phyloP scores from a whole-genome alignment of 1,140 invertebrate species.

The Mesaphorura yosii region DNA sequence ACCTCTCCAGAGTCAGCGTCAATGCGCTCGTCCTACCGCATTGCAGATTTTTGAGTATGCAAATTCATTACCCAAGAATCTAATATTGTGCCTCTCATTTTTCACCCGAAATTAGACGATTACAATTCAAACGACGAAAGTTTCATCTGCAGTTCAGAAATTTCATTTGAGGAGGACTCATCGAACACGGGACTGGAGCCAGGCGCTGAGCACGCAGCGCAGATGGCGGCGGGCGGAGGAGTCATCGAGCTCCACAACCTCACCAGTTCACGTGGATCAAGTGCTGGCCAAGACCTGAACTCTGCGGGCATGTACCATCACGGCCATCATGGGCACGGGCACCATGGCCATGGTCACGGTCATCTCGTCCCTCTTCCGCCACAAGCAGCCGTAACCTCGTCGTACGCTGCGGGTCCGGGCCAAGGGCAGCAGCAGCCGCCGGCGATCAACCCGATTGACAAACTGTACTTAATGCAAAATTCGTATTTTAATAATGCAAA shows the following conservation, averaged over 20 bases:
- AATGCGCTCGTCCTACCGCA: no score
- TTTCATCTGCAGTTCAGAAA: constrained; percentile 78
- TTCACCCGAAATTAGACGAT: background rate
- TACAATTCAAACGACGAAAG: constrained; percentile 46
- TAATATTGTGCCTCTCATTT: background rate
- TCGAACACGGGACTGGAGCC: constrained; percentile 64
- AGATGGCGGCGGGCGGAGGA: no score
- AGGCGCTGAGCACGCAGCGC: constrained; percentile 62
- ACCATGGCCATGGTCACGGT: background rate
- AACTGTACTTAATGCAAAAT: constrained; percentile 94
- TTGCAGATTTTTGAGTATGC: background rate
- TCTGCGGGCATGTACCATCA: constrained; percentile 34
- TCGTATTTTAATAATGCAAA: constrained; percentile 69
- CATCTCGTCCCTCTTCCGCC: constrained; percentile 44
- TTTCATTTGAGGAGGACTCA: constrained; percentile 71
- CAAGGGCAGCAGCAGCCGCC: no score
- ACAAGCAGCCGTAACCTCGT: no score
- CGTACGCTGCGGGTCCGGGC: no score
- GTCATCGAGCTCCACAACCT: constrained; percentile 62
- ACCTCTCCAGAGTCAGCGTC: background rate
- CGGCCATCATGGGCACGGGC: constrained; percentile 7
- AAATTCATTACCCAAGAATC: background rate
- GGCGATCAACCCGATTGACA: constrained; percentile 89
- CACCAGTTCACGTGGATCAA: no score
- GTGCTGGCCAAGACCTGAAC: constrained; percentile 1